phyloP scores from a whole-genome alignment of 92 coral and sea anemone species.

The Porites rus region DNA sequence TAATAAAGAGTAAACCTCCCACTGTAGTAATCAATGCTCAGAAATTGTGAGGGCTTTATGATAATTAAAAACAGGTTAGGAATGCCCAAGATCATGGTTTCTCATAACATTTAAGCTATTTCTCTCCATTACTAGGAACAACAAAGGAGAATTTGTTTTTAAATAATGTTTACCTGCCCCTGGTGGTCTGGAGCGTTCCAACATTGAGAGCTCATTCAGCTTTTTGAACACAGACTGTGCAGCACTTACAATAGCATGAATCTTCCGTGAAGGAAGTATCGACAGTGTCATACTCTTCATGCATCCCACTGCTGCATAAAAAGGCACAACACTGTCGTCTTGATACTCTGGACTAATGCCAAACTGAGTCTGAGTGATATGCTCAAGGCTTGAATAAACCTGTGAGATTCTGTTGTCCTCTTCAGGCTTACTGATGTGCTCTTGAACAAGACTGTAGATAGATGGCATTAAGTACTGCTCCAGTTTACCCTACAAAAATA shows the following conservation, averaged over 20 bases:
- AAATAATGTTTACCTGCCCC: conserved; percentile 76
- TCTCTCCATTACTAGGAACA: background rate
- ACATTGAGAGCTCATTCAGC: conserved; percentile 73
- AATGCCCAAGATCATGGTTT: too few species aligned
- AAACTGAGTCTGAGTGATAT: conserved; percentile 73
- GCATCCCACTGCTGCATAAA: conserved; percentile 78
- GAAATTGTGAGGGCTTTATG: too few species aligned
- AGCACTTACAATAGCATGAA: conserved; percentile 76
- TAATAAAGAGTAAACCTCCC: too few species aligned
- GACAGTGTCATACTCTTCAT: conserved; percentile 67
- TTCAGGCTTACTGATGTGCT: conserved; percentile 66
- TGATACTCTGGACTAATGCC: conserved; percentile 76
- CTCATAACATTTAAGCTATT: too few species aligned
- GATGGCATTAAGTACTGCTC: conserved; percentile 86
- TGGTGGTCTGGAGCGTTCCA: conserved; percentile 68
- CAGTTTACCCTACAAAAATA: conserved; percentile 66
- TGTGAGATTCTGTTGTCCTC: conserved; percentile 70
- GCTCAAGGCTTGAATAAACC: conserved; percentile 60
- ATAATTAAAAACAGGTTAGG: too few species aligned
- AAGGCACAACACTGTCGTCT: conserved; percentile 69
- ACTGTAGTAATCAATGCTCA: too few species aligned
- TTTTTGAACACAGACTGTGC: conserved; percentile 85
- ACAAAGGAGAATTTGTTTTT: background rate
- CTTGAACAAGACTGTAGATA: conserved; percentile 67
- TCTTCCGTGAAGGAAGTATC: conserved; percentile 75